Base-by-base conservation (phyloP, 1,140 invertebrate genomes). In the Globodera rostochiensis region DNA sequence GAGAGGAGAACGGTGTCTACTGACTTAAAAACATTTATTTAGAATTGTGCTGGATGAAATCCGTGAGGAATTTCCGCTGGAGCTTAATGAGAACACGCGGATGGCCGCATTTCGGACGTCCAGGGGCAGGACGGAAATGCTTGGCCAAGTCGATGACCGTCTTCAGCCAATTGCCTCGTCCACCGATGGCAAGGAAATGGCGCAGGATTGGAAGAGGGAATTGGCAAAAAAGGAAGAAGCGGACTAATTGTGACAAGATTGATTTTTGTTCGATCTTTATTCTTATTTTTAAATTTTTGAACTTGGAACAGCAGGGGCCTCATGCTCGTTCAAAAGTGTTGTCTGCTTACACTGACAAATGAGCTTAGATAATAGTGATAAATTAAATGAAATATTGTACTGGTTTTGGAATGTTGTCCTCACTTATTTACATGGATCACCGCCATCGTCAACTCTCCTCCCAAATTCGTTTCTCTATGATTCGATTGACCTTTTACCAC, bases 31-130 rank as follows among this genome's bases (percentile, higher is more conserved):
- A 46, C n/a, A 46, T 64, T 11, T 19, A 50, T 57, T 80, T n/a
- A 80, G 74, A 82, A 47, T 25, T 21, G 50, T 80, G 8, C 64
- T 80, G 50, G 79, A 79, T 21, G 64, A 73, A 49, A 46, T 77
- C 45, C 76, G 77, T 21, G 75, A 80, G 60, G 53, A 21, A 15
- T 80, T 80, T 79, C 49, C 74, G 13, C 46, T 64, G n/a, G 77
- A 80, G 21, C 79, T 77, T 19, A 80, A 80, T 47, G 60, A 66
- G 46, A 79, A 80, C 77, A 80, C 73, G 11, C 50, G 77, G 50
- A 57, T 64, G 47, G 74, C 79, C 25, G 77, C 77, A 6, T 79
- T 79, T 79, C 50, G 50, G 25, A 57, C 75, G 67, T 13, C 46
- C 60, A 64, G 36, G 70, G 45, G 7, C 0, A 60, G 13, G 15